Evolutionary conservation across 2,888 invertebrate species (phyloP).

Genomic region (Diarsia brunnea): DNA sequence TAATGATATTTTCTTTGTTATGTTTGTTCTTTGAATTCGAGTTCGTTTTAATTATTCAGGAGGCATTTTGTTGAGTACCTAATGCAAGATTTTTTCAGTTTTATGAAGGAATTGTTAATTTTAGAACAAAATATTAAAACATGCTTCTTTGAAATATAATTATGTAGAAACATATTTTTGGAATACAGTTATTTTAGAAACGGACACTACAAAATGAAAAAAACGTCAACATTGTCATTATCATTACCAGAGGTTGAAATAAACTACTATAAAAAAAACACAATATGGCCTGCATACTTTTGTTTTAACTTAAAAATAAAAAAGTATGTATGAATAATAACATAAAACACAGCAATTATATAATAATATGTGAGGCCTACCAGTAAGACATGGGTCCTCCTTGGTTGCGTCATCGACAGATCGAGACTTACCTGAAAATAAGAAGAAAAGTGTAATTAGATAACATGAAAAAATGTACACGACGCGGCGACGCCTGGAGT

Average conservation of each 20-base stretch:
- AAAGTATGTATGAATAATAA: too few relatives aligned
- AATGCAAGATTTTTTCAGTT: background rate
- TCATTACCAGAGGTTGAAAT: too few relatives aligned
- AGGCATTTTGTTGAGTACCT: background rate
- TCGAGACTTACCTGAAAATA: slow-evolving; percentile 88
- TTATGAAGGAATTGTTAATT: background rate
- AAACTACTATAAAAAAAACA: background rate
- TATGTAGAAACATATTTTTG: background rate
- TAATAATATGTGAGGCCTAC: slow-evolving; percentile 76
- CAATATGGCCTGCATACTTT: too few relatives aligned
- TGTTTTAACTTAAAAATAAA: too few relatives aligned
- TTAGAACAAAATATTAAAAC: background rate
- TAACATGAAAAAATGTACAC: background rate
- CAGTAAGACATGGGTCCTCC: slow-evolving; percentile 90
- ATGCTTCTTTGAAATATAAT: background rate
- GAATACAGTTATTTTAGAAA: background rate
- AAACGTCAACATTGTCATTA: background rate
- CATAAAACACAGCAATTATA: background rate
- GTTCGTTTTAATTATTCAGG: background rate
- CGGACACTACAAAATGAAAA: too few relatives aligned
- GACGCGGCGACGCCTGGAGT: too few relatives aligned
- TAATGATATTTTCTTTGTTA: slow-evolving; percentile 37
- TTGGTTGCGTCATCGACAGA: slow-evolving; percentile 86
- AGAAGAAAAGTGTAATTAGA: slow-evolving; percentile 21
- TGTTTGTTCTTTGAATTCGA: slow-evolving; percentile 27